A percentile compares a stretch with the other conserved stretches of the same genome.
Evolutionary conservation across 2,113 vertebrate species (phyloP).

Genomic region (Nothobranchius kuhntae): DNA sequence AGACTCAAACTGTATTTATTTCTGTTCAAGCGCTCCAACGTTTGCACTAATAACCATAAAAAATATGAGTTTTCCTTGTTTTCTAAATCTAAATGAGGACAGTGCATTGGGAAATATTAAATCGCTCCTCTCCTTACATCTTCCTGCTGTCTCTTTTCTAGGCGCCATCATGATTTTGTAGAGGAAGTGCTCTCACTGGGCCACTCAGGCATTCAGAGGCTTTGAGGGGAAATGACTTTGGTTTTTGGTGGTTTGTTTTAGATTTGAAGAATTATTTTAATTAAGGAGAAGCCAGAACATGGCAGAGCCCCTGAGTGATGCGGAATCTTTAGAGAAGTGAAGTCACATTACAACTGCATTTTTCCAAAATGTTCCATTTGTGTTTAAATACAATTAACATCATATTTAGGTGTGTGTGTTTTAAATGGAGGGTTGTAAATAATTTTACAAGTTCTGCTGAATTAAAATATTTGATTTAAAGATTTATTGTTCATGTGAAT

Average conservation of each 20-base stretch:
- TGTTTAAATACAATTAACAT: background rate
- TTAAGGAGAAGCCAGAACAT: background rate
- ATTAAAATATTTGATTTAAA: too few relatives aligned
- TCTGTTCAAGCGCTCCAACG: conserved; percentile 1
- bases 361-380: background rate
- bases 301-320: conserved; percentile 6
- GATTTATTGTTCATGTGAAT: too few relatives aligned
- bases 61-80: background rate
- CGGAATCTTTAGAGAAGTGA: conserved; percentile 14
- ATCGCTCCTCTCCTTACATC: conserved; percentile 3
- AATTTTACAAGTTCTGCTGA: too few relatives aligned
- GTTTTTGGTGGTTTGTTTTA: conserved; percentile 14
- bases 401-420: too few relatives aligned
- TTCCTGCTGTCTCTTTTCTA: conserved; percentile 8
- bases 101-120: conserved; percentile 4
- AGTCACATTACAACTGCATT: background rate
- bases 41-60: background rate
- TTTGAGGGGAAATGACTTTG: conserved; percentile 4
- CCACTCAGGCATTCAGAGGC: background rate
- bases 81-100: conserved; percentile 14
- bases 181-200: conserved; percentile 6
- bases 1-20: background rate
- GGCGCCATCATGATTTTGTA: background rate
- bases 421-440: too few relatives aligned
- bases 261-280: conserved; percentile 22